phyloP scores from a whole-genome alignment of 1,140 invertebrate genomes.

The Drosophila ficusphila region DNA sequence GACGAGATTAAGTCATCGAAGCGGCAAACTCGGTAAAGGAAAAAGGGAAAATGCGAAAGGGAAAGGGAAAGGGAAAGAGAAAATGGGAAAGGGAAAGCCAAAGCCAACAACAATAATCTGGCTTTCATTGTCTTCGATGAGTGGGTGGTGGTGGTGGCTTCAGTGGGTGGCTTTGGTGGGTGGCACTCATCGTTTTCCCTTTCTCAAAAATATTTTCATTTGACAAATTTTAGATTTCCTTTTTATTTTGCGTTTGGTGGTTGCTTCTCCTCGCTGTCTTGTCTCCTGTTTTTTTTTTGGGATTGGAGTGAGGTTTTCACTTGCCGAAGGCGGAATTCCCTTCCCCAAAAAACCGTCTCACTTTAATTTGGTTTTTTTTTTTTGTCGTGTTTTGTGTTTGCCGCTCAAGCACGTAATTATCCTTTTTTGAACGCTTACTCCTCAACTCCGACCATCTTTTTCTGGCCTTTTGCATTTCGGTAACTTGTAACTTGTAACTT shows the following conservation, averaged over 20 bases:
- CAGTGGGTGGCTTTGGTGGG: background rate
- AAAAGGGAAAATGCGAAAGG: conserved; percentile 21
- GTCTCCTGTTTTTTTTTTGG: background rate
- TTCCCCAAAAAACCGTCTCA: conserved; percentile 20
- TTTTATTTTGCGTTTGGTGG: conserved; percentile 29
- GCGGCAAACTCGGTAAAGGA: conserved; percentile 51
- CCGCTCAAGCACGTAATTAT: conserved; percentile 77
- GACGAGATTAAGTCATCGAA: conserved; percentile 75
- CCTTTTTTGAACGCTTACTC: conserved; percentile 54
- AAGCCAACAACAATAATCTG: conserved; percentile 53
- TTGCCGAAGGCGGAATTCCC: conserved; percentile 52
- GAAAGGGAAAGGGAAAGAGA: conserved; percentile 24
- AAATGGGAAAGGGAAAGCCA: conserved; percentile 23
- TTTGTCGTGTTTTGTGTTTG: conserved; percentile 40
- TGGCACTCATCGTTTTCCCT: conserved; percentile 36
- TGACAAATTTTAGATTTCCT: conserved; percentile 71
- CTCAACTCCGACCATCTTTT: background rate
- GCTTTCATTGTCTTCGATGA: conserved; percentile 63
- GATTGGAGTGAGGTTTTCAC: conserved; percentile 55
- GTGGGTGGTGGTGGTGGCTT: background rate
- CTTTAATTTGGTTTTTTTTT: conserved; percentile 61
- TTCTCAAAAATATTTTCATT: conserved; percentile 72
- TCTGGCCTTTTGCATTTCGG: conserved; percentile 25
- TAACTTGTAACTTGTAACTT: conserved; percentile 26
- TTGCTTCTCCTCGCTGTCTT: conserved; percentile 41